These are phyloP conservation scores for Mystacornis crossleyi DNA, from an alignment of 2,113 vertebrate species.

Conservation along the genomic window DNA sequence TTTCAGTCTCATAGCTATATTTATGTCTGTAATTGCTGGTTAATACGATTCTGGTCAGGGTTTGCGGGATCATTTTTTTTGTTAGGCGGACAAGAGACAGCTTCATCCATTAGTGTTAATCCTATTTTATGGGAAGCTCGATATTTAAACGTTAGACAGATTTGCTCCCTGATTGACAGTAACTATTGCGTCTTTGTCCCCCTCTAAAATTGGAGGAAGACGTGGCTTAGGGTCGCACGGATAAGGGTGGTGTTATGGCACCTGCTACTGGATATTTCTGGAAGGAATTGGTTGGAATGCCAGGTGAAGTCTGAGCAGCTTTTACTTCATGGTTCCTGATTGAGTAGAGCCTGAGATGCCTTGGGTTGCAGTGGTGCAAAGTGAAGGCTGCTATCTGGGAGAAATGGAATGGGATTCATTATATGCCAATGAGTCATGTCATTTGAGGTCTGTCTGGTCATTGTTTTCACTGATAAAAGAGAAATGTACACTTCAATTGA, in stretches of 20 bases:
- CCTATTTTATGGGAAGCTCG: neutral
- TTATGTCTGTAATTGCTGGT: neutral
- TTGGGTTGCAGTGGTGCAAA: neutral
- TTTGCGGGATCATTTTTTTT: neutral
- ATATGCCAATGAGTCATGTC: neutral
- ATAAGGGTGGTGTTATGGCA: neutral
- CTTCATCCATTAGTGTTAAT: neutral
- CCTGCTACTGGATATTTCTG: neutral
- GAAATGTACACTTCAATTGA: neutral
- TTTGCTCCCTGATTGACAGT: neutral
- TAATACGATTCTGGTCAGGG: neutral
- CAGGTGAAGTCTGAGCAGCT: neutral
- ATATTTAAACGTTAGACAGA: neutral
- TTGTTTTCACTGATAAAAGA: neutral
- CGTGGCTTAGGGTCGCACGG: neutral
- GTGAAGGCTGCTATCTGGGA: neutral
- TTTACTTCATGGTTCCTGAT: neutral
- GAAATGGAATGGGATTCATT: neutral
- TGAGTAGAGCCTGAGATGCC: neutral
- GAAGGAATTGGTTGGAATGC: neutral
- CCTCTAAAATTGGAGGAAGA: neutral
- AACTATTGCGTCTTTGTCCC: neutral
- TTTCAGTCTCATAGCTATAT: neutral
- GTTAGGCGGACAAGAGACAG: neutral
- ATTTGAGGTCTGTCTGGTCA: neutral